phyloP scores from a whole-genome alignment of 2,888 invertebrate species.

The Dicyrtomina minuta region DNA sequence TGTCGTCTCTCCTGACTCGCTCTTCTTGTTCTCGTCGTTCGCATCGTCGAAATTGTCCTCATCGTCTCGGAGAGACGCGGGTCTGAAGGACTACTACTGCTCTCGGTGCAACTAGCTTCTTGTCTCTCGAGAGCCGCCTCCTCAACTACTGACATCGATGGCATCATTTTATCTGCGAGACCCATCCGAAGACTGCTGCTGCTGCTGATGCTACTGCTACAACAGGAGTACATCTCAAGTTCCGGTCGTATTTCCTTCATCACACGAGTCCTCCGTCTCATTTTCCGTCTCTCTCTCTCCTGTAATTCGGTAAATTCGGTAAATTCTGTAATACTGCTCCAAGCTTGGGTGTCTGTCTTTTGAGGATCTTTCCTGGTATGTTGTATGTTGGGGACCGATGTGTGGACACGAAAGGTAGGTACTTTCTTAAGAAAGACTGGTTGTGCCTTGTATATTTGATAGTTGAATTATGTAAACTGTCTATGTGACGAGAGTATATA shows the following conservation, averaged over 20 bases:
- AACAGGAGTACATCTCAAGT: conserved; percentile 4
- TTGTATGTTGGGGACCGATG: too few relatives aligned
- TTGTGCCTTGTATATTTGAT: not conserved
- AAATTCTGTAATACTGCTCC: too few relatives aligned
- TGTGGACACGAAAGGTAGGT: too few relatives aligned
- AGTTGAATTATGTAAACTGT: conserved; percentile 28
- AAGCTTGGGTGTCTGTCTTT: too few relatives aligned
- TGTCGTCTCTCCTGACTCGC: not conserved
- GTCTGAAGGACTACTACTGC: conserved; percentile 1
- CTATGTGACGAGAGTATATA: conserved; percentile 12
- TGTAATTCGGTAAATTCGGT: too few relatives aligned
- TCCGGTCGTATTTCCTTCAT: conserved; percentile 29
- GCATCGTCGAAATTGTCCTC: not conserved
- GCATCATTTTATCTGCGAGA: too few relatives aligned
- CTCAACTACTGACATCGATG: too few relatives aligned
- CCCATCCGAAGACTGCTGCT: too few relatives aligned
- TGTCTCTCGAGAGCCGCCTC: conserved; percentile 3
- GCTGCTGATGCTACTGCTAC: too few relatives aligned
- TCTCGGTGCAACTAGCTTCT: too few relatives aligned
- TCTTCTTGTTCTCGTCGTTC: not conserved
- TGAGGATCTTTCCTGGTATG: too few relatives aligned
- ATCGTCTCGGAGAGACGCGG: not conserved
- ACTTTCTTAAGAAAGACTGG: too few relatives aligned
- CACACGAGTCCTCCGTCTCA: conserved; percentile 21
- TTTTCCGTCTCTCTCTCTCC: conserved; percentile 17